Evolutionary conservation across 1,140 invertebrate species (phyloP).

Genomic region (Leptestheria dahalacensis): DNA sequence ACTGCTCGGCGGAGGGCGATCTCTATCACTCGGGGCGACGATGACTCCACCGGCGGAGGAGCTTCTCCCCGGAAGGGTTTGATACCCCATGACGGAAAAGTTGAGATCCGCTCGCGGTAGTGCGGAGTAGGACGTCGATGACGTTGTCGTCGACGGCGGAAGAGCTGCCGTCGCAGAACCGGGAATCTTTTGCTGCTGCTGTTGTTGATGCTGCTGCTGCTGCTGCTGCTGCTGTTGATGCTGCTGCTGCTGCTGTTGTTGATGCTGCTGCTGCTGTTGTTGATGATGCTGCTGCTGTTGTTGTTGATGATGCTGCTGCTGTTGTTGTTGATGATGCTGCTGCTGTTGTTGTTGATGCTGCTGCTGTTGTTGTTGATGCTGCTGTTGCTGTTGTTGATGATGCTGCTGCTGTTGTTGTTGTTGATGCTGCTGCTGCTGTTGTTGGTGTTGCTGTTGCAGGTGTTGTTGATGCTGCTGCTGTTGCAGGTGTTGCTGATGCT

Average conservation of each 20-base stretch:
- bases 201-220: neutral
- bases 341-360: neutral
- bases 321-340: too few relatives aligned
- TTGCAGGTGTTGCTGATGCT: neutral
- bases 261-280: neutral
- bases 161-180: neutral
- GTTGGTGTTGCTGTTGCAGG: neutral
- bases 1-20: neutral
- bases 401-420: neutral
- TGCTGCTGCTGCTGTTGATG: neutral
- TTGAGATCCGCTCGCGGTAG: constrained; percentile 8
- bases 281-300: too few relatives aligned
- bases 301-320: too few relatives aligned
- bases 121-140: neutral
- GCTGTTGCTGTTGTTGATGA: neutral
- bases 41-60: neutral
- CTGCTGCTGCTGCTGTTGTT: neutral
- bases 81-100: constrained; percentile 5
- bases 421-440: too few relatives aligned
- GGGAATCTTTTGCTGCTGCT: neutral
- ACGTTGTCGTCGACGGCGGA: too few relatives aligned
- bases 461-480: neutral
- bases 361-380: too few relatives aligned
- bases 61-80: neutral
- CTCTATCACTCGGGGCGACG: neutral